These are phyloP conservation scores for Passer montanus DNA, from an alignment of 2,113 vertebrate genomes.

Conservation along the genomic window DNA sequence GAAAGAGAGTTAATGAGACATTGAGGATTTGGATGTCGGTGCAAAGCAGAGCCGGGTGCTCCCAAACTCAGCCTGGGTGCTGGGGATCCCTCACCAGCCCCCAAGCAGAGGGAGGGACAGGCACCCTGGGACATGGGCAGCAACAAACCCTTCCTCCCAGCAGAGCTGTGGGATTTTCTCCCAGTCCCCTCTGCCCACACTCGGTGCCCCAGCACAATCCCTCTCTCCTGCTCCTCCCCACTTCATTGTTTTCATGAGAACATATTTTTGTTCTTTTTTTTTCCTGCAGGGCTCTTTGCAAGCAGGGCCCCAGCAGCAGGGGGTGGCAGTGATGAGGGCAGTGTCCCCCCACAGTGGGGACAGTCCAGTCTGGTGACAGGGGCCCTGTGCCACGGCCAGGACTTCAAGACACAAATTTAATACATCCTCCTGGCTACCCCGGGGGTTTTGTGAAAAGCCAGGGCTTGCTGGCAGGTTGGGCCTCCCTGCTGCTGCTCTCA, in stretches of 20 bases:
- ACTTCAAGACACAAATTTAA: not conserved
- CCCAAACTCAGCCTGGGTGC: not conserved
- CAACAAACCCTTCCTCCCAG: not conserved
- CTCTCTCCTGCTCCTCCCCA: not conserved
- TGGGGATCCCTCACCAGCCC: not conserved
- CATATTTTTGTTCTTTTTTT: not conserved
- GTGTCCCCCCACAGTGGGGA: too few species aligned
- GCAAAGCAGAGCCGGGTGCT: not conserved
- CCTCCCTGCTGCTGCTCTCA: not conserved
- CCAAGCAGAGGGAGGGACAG: fast-evolving
- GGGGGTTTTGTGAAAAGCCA: not conserved
- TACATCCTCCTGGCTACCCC: not conserved
- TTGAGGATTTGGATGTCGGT: fast-evolving
- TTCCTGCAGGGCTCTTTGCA: not conserved
- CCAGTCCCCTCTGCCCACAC: fast-evolving
- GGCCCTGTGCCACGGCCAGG: fast-evolving
- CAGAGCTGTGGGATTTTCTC: not conserved
- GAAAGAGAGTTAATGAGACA: not conserved
- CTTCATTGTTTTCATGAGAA: not conserved
- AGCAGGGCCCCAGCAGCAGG: not conserved
- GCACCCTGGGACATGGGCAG: not conserved
- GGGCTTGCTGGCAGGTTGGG: not conserved
- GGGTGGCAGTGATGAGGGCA: not conserved
- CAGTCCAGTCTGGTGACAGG: not conserved
- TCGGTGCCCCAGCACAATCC: not conserved